Evolutionary conservation across 2,113 vertebrate species (phyloP).

Genomic region (Campylorhamphus procurvoides): DNA sequence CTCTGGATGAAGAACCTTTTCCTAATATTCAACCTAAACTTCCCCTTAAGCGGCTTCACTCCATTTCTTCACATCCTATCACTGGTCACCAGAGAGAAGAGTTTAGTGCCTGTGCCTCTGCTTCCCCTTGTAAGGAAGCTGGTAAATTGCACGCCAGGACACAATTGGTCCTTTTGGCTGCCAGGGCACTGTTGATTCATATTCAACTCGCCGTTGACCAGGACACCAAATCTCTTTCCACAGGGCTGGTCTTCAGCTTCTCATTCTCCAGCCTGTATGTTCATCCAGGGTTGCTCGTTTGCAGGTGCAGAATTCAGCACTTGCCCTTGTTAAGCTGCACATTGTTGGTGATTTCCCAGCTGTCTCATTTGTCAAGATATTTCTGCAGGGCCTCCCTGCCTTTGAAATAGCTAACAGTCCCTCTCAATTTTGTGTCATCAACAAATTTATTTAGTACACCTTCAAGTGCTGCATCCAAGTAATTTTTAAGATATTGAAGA

Average conservation of each 20-base stretch:
- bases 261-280: not conserved
- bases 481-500: not conserved
- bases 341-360: not conserved
- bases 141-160: not conserved
- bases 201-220: not conserved
- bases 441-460: not conserved
- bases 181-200: not conserved
- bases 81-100: not conserved
- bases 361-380: not conserved
- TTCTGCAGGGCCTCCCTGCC: not conserved
- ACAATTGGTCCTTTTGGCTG: not conserved
- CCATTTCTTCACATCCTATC: not conserved
- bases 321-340: not conserved
- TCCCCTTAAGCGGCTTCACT: not conserved
- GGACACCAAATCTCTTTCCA: not conserved
- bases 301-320: not conserved
- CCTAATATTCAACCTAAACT: not conserved
- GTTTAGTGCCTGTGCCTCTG: not conserved
- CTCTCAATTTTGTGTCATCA: not conserved
- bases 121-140: not conserved
- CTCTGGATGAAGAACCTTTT: not conserved
- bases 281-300: not conserved
- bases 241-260: not conserved
- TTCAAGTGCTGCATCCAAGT: not conserved
- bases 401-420: not conserved